Evolutionary conservation across 2,888 invertebrate genomes (phyloP), one percentile per base, ranked within the genome.

Genomic region (Cerceris rybyensis): DNA sequence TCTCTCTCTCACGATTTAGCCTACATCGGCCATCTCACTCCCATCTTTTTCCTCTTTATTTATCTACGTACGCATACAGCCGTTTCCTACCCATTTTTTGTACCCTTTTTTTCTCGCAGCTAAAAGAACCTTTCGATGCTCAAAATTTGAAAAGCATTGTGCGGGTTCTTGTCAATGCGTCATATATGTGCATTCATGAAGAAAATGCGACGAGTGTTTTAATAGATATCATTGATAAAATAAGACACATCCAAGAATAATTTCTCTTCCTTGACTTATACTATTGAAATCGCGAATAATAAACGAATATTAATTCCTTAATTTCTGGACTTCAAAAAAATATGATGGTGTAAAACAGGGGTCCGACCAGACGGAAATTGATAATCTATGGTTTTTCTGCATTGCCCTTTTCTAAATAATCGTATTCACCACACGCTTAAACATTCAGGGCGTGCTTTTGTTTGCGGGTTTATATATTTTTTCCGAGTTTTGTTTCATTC

Each of bases 91-190:
- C 57, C 7, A 7, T 28, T 11, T 28, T 28, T 14, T 46, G 9
- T 58, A 8, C 41, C 7, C 52, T 55, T 2, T 58, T 14, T 42
- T n/a, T 50, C 42, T 5, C 41, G 6, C 55, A 46, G n/a, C 17
- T 14, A 57, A 63, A 63, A 63, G 42, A 64, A 60, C 49, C 42
- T 67, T 43, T 55, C 49, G 54, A 50, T 41, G 16, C 49, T n/a
- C 58, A 16, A 58, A 71, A 60, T 75, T 55, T 61, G 66, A 17
- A 43, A 39, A 63, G 46, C 60, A 6, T 9, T 13, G 28, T 16
- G 49, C 42, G 58, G 6, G 41, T 70, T 14, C 39, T 6, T 16
- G 41, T 46, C 46, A 58, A 67, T 67, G 57, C 67, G 60, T 69
- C n/a, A 61, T 11, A 28, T 28, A 14, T 57, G 28, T 43, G 46